Conservation (phyloP, 2,797 vertebrate species). For the Rhadinocentrus ornatus region DNA sequence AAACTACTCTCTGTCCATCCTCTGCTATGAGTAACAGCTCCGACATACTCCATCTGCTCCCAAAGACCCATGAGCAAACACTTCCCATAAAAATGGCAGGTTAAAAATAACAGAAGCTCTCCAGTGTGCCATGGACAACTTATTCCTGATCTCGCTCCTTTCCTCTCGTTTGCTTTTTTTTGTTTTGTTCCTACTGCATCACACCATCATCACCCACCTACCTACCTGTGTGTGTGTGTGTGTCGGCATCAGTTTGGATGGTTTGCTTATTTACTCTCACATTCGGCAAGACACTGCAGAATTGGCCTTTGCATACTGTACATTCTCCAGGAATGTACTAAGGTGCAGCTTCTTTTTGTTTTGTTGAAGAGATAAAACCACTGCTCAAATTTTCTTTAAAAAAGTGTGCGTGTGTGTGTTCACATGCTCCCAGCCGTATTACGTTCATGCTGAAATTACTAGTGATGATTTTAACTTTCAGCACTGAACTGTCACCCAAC, state of each 20-base stretch:
- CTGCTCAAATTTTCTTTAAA: too few relatives aligned
- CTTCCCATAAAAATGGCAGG: constrained; percentile 45
- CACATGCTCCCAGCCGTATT: constrained; percentile 52
- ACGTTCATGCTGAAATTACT: constrained; percentile 29
- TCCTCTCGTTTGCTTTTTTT: constrained; percentile 9
- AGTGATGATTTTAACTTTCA: constrained; percentile 24
- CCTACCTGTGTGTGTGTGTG: constrained; percentile 34
- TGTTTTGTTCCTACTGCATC: constrained; percentile 49
- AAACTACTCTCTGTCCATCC: constrained; percentile 50
- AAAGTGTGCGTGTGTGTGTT: constrained; percentile 55
- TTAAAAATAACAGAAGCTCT: constrained; percentile 35
- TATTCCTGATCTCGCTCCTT: constrained; percentile 14
- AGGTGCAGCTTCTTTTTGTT: too few relatives aligned
- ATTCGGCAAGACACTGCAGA: too few relatives aligned
- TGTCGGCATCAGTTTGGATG: too few relatives aligned
- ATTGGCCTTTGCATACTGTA: too few relatives aligned
- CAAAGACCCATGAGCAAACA: constrained; percentile 49
- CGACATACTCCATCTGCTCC: constrained; percentile 38
- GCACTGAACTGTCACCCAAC: constrained; percentile 44
- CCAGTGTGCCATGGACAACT: constrained; percentile 1
- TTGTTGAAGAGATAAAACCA: too few relatives aligned
- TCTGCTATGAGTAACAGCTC: constrained; percentile 46
- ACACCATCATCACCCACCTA: constrained; percentile 41
- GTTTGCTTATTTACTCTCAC: too few relatives aligned
- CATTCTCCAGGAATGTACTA: too few relatives aligned